A percentile compares a stretch with the other conserved stretches of the same genome.
Conservation (phyloP, 2,888 invertebrate genomes). For the Leptopilina drosophilae region DNA sequence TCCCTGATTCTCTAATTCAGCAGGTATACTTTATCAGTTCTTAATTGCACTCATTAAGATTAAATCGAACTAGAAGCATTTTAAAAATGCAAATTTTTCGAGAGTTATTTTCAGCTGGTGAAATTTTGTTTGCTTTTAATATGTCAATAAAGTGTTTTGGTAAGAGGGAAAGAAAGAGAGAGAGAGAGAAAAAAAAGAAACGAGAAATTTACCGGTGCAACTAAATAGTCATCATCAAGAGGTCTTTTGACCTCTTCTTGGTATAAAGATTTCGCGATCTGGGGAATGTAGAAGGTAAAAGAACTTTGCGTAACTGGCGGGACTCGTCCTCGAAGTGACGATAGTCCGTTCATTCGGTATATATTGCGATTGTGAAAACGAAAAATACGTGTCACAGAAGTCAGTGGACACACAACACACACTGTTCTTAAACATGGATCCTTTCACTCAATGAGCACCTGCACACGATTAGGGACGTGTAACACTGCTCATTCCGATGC, state of each 20-base stretch:
- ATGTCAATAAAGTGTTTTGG: slow-evolving; percentile 18
- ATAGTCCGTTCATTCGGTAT: not conserved
- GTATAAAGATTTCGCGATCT: slow-evolving; percentile 17
- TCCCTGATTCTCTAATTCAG: not conserved
- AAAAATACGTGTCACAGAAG: slow-evolving; percentile 40
- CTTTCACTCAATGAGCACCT: slow-evolving; percentile 30
- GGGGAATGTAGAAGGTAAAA: slow-evolving; percentile 7
- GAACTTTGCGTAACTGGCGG: slow-evolving; percentile 37
- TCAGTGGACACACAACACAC: slow-evolving; percentile 16
- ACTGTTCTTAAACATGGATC: slow-evolving; percentile 20
- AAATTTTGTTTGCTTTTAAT: slow-evolving; percentile 26
- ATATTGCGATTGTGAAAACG: slow-evolving; percentile 29
- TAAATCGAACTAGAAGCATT: slow-evolving; percentile 3
- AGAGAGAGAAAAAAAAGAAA: not conserved
- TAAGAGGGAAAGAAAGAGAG: no score
- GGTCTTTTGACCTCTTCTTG: slow-evolving; percentile 35
- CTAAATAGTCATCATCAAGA: slow-evolving; percentile 4
- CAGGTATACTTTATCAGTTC: slow-evolving; percentile 24
- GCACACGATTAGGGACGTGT: slow-evolving; percentile 29
- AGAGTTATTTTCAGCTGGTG: not conserved
- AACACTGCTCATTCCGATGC: slow-evolving; percentile 22
- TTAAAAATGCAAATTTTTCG: slow-evolving; percentile 23
- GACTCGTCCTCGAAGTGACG: slow-evolving; percentile 32
- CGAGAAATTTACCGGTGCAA: slow-evolving; percentile 22
- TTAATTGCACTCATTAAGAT: slow-evolving; percentile 19